phyloP scores from a whole-genome alignment of 35 echinoderm and acorn worm genomes.

The Apostichopus californicus region DNA sequence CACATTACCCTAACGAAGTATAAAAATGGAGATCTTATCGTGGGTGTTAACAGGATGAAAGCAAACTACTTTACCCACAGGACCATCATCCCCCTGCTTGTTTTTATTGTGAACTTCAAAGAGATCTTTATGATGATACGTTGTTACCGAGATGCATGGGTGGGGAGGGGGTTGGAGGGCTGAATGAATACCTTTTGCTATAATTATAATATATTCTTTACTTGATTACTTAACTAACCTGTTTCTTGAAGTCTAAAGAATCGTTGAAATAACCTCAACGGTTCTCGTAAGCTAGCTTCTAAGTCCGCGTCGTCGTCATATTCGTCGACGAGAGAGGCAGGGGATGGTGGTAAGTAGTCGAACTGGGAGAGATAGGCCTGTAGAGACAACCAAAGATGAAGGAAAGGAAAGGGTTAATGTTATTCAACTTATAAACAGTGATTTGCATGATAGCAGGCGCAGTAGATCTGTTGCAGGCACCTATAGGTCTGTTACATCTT shows the following conservation, averaged over 20 bases:
- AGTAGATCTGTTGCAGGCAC: background rate
- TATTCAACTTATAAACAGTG: background rate
- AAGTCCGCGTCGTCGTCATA: background rate
- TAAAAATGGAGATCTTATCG: no score
- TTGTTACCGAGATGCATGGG: no score
- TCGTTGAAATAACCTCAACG: constrained; percentile 35
- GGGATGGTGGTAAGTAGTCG: background rate
- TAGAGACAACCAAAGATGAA: background rate
- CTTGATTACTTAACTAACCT: constrained; percentile 12
- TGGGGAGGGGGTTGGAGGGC: no score
- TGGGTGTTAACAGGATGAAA: no score
- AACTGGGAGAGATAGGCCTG: constrained; percentile 28
- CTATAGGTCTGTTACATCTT: no score
- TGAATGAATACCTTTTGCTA: no score
- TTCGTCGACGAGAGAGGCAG: background rate
- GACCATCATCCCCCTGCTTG: no score
- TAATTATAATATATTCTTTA: no score
- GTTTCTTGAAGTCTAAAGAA: constrained; percentile 49
- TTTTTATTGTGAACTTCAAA: no score
- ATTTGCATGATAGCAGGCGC: background rate
- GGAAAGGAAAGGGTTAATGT: background rate
- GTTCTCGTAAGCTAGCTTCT: constrained; percentile 12
- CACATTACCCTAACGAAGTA: no score
- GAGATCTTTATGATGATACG: no score
- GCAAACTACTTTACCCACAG: no score